Conservation (phyloP, 2,797 vertebrate genomes). For the Phalanger gymnotis region DNA sequence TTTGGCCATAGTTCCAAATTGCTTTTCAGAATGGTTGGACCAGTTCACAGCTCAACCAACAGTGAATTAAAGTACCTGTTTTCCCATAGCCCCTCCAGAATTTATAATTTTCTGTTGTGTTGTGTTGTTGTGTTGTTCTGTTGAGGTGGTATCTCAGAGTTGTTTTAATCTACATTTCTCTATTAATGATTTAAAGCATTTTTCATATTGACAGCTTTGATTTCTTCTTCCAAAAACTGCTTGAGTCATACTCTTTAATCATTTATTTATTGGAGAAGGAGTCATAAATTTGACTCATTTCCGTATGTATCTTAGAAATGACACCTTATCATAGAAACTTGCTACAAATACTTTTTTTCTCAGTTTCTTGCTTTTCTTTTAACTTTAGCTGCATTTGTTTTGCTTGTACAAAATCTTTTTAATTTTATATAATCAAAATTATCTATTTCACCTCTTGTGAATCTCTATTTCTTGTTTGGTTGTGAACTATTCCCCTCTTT, state of each 20-base stretch:
- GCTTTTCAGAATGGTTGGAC: not conserved
- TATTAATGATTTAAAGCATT: not conserved
- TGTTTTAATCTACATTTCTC: not conserved
- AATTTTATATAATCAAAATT: not conserved
- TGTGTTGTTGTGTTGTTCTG: not conserved
- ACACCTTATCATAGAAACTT: not conserved
- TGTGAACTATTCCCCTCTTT: not conserved
- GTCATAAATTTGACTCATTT: not conserved
- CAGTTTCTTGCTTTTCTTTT: not conserved
- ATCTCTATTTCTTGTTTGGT: not conserved
- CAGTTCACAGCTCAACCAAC: not conserved
- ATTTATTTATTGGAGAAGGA: not conserved
- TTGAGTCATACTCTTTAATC: not conserved
- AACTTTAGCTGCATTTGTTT: not conserved
- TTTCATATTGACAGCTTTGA: not conserved
- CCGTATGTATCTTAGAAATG: not conserved
- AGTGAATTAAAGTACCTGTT: not conserved
- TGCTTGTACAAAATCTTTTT: not conserved
- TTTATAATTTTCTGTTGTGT: not conserved
- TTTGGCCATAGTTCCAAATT: not conserved
- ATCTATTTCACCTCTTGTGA: not conserved
- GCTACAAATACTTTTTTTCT: not conserved
- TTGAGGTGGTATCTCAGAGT: not conserved
- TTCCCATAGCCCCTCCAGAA: not conserved
- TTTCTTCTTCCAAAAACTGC: not conserved